Conservation (phyloP, 2,888 invertebrate genomes). For the Perizoma affinitatum region DNA sequence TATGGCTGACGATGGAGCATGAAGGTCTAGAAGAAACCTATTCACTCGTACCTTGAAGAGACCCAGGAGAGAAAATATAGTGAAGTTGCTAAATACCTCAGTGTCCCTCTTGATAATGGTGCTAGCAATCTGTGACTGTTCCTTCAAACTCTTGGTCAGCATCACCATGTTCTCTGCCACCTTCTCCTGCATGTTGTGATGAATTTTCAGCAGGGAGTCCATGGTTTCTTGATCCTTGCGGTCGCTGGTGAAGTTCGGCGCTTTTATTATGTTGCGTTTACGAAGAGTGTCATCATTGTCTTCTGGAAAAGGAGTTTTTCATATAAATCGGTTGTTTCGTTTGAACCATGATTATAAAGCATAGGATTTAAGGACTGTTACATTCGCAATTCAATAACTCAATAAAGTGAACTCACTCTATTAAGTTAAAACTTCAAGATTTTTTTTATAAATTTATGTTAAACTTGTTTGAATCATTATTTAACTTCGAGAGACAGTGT, state of each 20-base stretch:
- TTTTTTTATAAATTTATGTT: too few species aligned
- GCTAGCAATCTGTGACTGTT: slow-evolving; percentile 95
- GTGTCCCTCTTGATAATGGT: slow-evolving; percentile 95
- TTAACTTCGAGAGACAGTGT: not conserved
- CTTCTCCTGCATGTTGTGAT: slow-evolving; percentile 95
- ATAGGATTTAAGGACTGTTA: too few species aligned
- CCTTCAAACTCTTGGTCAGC: slow-evolving; percentile 93
- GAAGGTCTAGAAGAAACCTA: too few species aligned
- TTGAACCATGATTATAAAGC: too few species aligned
- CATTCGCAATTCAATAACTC: too few species aligned
- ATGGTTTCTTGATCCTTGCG: slow-evolving; percentile 87
- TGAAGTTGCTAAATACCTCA: slow-evolving; percentile 72
- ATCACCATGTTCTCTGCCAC: slow-evolving; percentile 97
- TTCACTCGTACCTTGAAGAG: too few species aligned
- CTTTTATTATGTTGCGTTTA: slow-evolving; percentile 81
- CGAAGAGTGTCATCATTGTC: slow-evolving; percentile 76
- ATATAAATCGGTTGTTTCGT: too few species aligned
- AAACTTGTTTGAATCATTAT: not conserved
- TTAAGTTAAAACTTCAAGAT: too few species aligned
- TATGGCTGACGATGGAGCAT: too few species aligned
- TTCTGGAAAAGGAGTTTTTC: slow-evolving; percentile 48
- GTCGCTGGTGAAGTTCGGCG: slow-evolving; percentile 75
- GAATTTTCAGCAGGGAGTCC: slow-evolving; percentile 92
- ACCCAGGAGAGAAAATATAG: too few species aligned
- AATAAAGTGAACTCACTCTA: too few species aligned